A percentile compares a stretch with the other conserved stretches of the same genome.
These are phyloP conservation scores for Sigmodon hispidus DNA, from an alignment of 2,113 vertebrate genomes.

Conservation along the genomic window DNA sequence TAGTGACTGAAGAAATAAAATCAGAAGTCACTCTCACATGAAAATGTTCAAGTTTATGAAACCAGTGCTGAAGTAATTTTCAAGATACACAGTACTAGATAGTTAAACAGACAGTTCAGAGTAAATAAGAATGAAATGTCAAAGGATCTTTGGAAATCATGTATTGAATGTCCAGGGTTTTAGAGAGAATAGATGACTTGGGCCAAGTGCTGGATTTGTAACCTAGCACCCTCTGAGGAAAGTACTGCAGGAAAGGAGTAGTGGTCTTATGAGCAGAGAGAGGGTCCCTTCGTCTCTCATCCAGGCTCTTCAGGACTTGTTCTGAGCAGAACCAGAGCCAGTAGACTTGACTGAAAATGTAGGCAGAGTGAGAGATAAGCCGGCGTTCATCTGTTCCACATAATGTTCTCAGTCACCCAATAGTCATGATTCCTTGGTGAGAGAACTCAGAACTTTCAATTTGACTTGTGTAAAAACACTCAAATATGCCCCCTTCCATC, in stretches of 20 bases:
- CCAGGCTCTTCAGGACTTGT: neutral
- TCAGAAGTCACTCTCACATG: neutral
- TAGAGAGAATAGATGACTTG: neutral
- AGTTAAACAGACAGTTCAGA: neutral
- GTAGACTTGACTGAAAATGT: neutral
- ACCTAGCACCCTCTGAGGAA: neutral
- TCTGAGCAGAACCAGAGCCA: neutral
- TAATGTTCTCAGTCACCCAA: neutral
- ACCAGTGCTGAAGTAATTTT: neutral
- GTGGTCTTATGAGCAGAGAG: neutral
- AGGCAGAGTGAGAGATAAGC: neutral
- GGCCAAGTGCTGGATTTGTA: neutral
- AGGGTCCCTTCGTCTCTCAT: neutral
- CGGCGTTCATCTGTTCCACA: neutral
- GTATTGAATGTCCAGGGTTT: neutral
- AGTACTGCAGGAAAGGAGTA: neutral
- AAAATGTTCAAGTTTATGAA: neutral
- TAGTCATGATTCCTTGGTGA: neutral
- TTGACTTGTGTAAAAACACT: neutral
- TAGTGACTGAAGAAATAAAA: neutral
- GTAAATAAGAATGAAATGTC: neutral
- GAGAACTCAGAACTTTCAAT: neutral
- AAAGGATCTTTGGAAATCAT: neutral
- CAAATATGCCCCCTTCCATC: neutral
- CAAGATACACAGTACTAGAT: neutral